A percentile compares a stretch with the other conserved stretches of the same genome.
These are phyloP conservation scores for Smittia aterrima DNA, from an alignment of 2,888 invertebrate genomes.

Conservation along the genomic window DNA sequence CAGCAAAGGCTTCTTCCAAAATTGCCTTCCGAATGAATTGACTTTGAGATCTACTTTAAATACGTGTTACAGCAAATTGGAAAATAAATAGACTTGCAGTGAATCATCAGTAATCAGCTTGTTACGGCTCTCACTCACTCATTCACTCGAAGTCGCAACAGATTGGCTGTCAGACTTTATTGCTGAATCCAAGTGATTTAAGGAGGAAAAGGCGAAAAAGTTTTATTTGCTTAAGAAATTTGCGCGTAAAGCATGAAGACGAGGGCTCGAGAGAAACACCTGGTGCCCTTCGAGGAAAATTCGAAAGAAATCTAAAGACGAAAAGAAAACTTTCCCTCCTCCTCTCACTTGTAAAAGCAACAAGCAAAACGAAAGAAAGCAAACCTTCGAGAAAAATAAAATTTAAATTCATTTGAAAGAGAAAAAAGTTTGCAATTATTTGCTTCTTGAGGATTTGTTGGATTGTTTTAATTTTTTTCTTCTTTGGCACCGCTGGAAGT, in stretches of 20 bases:
- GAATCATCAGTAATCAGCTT: slow-evolving; percentile 37
- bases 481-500: background rate
- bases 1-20: background rate
- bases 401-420: slow-evolving; percentile 21
- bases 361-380: background rate
- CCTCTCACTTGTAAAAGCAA: background rate
- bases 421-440: background rate
- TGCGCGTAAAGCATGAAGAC: background rate
- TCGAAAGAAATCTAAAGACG: background rate
- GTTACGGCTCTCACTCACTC: background rate
- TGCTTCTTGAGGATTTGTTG: background rate
- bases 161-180: slow-evolving; percentile 25
- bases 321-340: background rate
- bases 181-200: background rate
- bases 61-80: slow-evolving; percentile 28
- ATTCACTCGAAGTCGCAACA: background rate
- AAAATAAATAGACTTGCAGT: slow-evolving; percentile 36
- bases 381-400: background rate
- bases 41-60: background rate
- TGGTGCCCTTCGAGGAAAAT: slow-evolving; percentile 7
- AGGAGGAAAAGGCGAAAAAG: background rate
- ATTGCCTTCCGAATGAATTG: background rate
- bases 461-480: background rate
- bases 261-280: slow-evolving; percentile 16
- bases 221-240: slow-evolving; percentile 13